phyloP scores from a whole-genome alignment of 2,113 vertebrate genomes.

The Campylomormyrus tamandua region DNA sequence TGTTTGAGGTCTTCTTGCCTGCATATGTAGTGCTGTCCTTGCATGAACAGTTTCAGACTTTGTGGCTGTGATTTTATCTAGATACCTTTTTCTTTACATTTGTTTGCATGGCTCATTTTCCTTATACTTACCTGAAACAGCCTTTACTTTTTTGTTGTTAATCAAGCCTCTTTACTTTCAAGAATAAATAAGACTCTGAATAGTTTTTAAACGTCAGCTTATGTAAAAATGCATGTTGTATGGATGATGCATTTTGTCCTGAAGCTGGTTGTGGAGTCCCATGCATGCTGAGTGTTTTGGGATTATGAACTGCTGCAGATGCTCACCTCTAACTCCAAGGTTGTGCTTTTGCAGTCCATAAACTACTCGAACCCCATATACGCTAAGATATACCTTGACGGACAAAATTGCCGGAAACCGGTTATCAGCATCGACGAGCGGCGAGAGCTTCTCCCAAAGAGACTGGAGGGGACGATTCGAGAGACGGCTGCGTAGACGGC shows the following conservation, averaged over 20 bases:
- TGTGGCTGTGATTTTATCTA: neutral
- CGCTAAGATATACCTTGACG: conserved; percentile 93
- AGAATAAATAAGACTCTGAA: neutral
- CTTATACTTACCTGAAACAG: no score
- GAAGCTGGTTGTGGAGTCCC: neutral
- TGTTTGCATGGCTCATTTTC: neutral
- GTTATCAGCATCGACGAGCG: conserved; percentile 93
- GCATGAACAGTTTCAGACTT: neutral
- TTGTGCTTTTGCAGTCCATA: conserved; percentile 69
- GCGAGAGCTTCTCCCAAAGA: conserved; percentile 99
- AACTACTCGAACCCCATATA: conserved; percentile 99
- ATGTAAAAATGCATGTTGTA: neutral
- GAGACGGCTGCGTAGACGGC: conserved; percentile 99
- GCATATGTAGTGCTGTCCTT: neutral
- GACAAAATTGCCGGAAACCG: conserved; percentile 92
- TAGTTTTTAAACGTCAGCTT: neutral
- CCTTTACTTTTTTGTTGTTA: neutral
- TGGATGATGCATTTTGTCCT: neutral
- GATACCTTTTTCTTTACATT: no score
- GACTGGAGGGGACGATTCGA: conserved; percentile 95
- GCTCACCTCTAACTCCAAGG: conserved; percentile 11
- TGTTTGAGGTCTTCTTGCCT: neutral
- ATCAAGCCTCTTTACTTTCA: neutral
- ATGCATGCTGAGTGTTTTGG: neutral
- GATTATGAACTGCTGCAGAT: neutral